Percentiles rank a stretch among this genome's conserved stretches.
Conservation (phyloP, 2,888 invertebrate species). For the Lysandra bellargus region DNA sequence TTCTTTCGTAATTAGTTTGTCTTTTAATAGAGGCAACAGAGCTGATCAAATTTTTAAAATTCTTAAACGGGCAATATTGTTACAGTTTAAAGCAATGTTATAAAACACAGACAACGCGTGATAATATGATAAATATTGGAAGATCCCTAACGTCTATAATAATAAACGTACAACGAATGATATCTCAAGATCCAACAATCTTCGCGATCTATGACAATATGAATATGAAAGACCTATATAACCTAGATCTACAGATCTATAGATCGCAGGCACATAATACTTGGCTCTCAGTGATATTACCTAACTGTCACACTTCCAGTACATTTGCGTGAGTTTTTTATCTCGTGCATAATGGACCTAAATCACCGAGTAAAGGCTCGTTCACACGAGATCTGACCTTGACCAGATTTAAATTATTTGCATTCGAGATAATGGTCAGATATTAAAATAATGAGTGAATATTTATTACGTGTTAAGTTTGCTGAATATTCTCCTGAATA, state of each 20-base stretch:
- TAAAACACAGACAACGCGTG: too few relatives aligned
- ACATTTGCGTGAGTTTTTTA: background rate
- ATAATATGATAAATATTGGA: too few relatives aligned
- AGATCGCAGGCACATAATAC: background rate
- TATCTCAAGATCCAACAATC: too few relatives aligned
- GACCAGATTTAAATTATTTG: background rate
- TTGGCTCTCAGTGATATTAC: background rate
- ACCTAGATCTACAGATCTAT: too few relatives aligned
- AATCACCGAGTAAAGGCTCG: background rate
- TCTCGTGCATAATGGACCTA: slow-evolving; percentile 6
- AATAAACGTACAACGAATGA: too few relatives aligned
- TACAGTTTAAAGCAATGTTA: too few relatives aligned
- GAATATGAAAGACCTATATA: too few relatives aligned
- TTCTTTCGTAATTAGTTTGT: background rate
- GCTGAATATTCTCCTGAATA: too few relatives aligned
- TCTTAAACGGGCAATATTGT: too few relatives aligned
- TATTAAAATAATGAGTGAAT: background rate
- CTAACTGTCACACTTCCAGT: background rate
- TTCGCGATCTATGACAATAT: too few relatives aligned
- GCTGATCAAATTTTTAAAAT: background rate
- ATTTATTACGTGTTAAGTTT: too few relatives aligned
- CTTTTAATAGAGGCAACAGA: background rate
- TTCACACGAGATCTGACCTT: background rate
- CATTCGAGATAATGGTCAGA: background rate
- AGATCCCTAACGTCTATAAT: too few relatives aligned